Percentiles rank a stretch among this genome's conserved stretches.
These are phyloP conservation scores for Drosophila sulfurigaster DNA, from an alignment of 1,140 invertebrate species.

Conservation along the genomic window DNA sequence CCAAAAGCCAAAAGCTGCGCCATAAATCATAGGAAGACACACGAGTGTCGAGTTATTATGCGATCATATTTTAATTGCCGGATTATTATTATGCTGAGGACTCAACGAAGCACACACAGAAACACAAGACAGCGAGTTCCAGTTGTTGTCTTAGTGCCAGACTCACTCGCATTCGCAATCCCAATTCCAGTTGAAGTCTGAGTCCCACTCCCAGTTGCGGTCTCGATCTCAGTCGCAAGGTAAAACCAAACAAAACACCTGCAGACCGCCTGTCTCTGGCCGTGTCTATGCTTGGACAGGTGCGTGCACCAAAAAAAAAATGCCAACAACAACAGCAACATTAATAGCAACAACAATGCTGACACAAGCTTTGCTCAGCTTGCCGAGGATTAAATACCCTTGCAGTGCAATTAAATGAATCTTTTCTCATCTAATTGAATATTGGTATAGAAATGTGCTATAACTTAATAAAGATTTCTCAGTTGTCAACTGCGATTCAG, in stretches of 20 bases:
- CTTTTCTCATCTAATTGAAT: not conserved
- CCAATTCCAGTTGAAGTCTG: conserved; percentile 12
- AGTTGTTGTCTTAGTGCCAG: conserved; percentile 8
- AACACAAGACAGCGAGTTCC: conserved; percentile 17
- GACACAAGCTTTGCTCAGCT: not conserved
- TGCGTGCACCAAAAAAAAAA: conserved; percentile 60
- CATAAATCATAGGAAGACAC: conserved; percentile 81
- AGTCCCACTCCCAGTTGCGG: conserved; percentile 4
- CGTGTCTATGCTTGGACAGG: conserved; percentile 66
- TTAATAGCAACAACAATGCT: conserved; percentile 7
- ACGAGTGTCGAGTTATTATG: conserved; percentile 83
- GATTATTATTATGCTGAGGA: conserved; percentile 79
- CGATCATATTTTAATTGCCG: conserved; percentile 83
- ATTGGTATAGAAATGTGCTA: not conserved
- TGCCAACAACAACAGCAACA: conserved; percentile 17
- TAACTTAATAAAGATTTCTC: not conserved
- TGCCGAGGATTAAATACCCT: conserved; percentile 19
- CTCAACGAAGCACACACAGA: conserved; percentile 17
- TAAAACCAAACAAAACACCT: conserved; percentile 78
- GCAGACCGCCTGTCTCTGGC: conserved; percentile 76
- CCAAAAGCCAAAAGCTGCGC: conserved; percentile 65
- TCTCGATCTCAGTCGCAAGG: conserved; percentile 14
- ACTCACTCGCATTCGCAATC: not conserved
- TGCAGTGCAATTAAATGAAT: not conserved
- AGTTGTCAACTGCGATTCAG: too few species aligned